Evolutionary conservation across 2,113 vertebrate genomes (phyloP).

Genomic region (Pycnonotus jocosus): DNA sequence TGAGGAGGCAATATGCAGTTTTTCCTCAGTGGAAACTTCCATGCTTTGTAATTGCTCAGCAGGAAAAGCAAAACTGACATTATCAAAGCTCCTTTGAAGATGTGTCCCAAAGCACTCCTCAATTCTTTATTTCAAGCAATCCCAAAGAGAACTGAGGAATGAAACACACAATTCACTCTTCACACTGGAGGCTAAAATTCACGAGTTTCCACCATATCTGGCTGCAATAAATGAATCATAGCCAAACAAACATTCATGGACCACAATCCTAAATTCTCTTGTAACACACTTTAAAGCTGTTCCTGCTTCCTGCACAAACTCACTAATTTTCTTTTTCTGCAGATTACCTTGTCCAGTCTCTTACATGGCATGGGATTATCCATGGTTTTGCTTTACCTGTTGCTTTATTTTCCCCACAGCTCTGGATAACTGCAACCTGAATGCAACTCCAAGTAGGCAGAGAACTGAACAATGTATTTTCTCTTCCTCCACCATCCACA

Average conservation of each 20-base stretch:
- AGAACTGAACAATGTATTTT: not conserved
- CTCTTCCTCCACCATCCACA: not conserved
- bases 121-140: not conserved
- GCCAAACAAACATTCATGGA: not conserved
- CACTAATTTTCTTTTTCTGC: not conserved
- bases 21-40: constrained; percentile 8
- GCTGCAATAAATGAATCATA: not conserved
- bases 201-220: not conserved
- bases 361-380: not conserved
- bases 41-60: not conserved
- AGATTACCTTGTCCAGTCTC: not conserved
- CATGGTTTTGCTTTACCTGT: not conserved
- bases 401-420: not conserved
- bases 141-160: not conserved
- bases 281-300: not conserved
- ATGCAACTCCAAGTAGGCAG: not conserved
- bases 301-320: not conserved
- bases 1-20: not conserved
- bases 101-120: not conserved
- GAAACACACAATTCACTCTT: not conserved
- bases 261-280: not conserved
- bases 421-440: not conserved
- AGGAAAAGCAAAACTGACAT: not conserved
- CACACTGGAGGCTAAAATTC: not conserved
- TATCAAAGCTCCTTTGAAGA: not conserved